phyloP scores from a whole-genome alignment of 1,140 invertebrate genomes.

The Rhynchophorus ferrugineus region DNA sequence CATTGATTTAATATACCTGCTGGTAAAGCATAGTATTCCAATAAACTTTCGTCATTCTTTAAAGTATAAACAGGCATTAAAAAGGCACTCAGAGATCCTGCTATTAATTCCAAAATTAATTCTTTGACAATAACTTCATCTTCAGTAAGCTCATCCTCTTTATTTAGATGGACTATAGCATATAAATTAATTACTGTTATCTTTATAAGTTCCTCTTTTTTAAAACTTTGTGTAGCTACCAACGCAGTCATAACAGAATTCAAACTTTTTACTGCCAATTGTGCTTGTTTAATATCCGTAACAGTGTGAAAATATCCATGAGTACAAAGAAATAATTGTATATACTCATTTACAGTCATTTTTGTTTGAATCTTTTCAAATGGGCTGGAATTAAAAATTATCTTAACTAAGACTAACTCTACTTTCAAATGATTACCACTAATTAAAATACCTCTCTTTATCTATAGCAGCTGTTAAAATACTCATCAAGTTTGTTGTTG shows the following conservation, averaged over 20 bases:
- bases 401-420: constrained; percentile 4
- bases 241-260: constrained; percentile 64
- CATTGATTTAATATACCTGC: constrained; percentile 44
- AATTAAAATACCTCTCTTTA: constrained; percentile 40
- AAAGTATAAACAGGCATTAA: constrained; percentile 63
- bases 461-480: constrained; percentile 53
- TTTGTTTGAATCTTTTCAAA: constrained; percentile 50
- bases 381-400: constrained; percentile 40
- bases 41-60: constrained; percentile 47
- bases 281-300: constrained; percentile 51
- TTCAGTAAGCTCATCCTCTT: constrained; percentile 45
- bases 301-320: constrained; percentile 55
- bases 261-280: constrained; percentile 51
- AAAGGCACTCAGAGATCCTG: constrained; percentile 60
- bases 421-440: no score
- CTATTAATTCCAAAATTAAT: constrained; percentile 57
- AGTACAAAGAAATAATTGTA: constrained; percentile 59
- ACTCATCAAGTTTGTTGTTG: constrained; percentile 66
- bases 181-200: constrained; percentile 72
- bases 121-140: constrained; percentile 49
- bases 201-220: constrained; percentile 63
- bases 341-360: constrained; percentile 59
- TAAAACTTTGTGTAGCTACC: constrained; percentile 70
- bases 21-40: constrained; percentile 64
- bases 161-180: constrained; percentile 55